Base-by-base conservation (phyloP, 1,140 invertebrate species). In the Charaxes varanes region DNA sequence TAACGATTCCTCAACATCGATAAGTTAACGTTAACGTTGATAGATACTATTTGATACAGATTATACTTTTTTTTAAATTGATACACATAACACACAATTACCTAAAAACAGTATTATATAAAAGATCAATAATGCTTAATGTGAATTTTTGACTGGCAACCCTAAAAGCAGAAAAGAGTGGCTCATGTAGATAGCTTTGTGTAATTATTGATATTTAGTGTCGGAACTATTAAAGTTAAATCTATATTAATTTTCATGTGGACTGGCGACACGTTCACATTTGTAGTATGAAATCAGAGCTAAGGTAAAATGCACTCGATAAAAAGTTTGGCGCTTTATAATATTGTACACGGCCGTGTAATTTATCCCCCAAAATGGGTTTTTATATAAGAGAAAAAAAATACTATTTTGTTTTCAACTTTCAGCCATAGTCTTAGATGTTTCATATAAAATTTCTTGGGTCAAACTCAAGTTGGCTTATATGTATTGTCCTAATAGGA, bases 151-250 rank as follows among this genome's bases (percentile, higher is more conserved):
- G 17, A 21, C 53, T 71, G 66, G 67, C 62, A 73, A 71, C 58
- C 59, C 56, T 53, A n/a, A 19, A 52, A 47, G 35, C 69, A 51
- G 41, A 54, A 43, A 63, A 66, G 62, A 65, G 62, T 67, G 72
- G 74, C 74, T 77, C 74, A 67, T 82, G 78, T 82, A 82, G 78
- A 82, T 82, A 82, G 78, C 74, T 79, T 80, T 69, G 72, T 79
- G 67, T 82, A 79, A 82, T 76, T 76, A 74, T 73, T 70, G 65
- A 71, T 76, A 72, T 80, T 70, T 79, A 79, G 68, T 72, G 59
- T 77, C 57, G 61, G 62, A 71, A 67, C 47, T 53, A 60, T 62
- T 62, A 53, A 62, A 65, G 38, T 56, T 49, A 57, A 62, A 55
- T 55, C 46, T 62, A 61, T 64, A 55, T 66, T 71, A 62, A 62